These are phyloP conservation scores for Drosophila mulleri DNA, from an alignment of 2,888 invertebrate species.

Conservation along the genomic window DNA sequence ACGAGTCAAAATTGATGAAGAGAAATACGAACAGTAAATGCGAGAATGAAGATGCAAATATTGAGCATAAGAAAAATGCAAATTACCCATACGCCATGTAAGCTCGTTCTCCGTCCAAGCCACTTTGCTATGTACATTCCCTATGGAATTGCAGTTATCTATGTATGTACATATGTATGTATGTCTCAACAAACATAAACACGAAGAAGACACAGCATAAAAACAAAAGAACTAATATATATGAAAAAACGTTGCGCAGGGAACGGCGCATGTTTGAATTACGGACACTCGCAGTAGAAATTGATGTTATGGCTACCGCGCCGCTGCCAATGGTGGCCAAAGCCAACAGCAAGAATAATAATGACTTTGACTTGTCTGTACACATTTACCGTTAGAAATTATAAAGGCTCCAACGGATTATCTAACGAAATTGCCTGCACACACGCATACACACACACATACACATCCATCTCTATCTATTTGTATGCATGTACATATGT, in stretches of 20 bases:
- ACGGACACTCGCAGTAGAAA: constrained; percentile 78
- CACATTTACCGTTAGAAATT: constrained; percentile 22
- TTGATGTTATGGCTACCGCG: constrained; percentile 51
- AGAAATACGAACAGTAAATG: constrained; percentile 19
- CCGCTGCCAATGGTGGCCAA: constrained; percentile 60
- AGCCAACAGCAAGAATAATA: constrained; percentile 10
- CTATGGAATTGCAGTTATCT: background rate
- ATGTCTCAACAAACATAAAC: background rate
- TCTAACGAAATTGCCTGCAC: constrained; percentile 32
- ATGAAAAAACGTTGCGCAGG: constrained; percentile 42
- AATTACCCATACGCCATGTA: constrained; percentile 63
- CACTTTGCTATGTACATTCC: background rate
- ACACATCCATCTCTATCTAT: background rate
- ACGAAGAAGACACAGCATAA: background rate
- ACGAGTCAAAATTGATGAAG: constrained; percentile 1
- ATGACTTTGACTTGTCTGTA: background rate
- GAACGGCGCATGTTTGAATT: constrained; percentile 87
- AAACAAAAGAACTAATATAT: background rate
- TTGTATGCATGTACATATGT: background rate
- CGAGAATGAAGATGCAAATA: constrained; percentile 31
- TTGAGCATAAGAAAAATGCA: constrained; percentile 2
- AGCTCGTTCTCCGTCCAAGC: background rate
- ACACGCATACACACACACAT: background rate
- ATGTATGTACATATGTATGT: background rate
- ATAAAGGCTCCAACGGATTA: constrained; percentile 40